phyloP scores from a whole-genome alignment of 1,140 invertebrate species.

The Neuroterus valhalla region DNA sequence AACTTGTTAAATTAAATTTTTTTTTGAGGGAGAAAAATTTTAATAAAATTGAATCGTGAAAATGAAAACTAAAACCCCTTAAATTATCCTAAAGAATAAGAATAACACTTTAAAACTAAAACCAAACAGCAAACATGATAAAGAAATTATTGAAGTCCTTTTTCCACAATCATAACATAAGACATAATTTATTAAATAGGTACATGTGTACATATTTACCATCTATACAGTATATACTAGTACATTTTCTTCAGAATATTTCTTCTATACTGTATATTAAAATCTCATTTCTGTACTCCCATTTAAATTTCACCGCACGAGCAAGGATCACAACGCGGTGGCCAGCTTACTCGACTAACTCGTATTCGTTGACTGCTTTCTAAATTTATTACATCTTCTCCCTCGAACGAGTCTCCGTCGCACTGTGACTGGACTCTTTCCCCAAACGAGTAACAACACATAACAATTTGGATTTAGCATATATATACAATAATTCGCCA shows the following conservation, averaged over 20 bases:
- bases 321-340: background rate
- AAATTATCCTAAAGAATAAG: no score
- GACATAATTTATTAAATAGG: conserved; percentile 65
- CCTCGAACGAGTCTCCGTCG: background rate
- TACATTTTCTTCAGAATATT: conserved; percentile 33
- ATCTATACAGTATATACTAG: conserved; percentile 49
- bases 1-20: no score
- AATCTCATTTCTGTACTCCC: conserved; percentile 42
- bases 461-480: conserved; percentile 11
- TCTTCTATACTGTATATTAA: conserved; percentile 35
- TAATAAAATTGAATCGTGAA: no score
- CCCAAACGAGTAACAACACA: background rate
- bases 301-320: conserved; percentile 51
- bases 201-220: conserved; percentile 55
- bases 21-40: no score
- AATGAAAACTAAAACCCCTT: no score
- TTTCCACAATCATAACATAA: conserved; percentile 25
- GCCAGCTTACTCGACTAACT: background rate
- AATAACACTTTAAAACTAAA: no score
- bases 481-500: conserved; percentile 4
- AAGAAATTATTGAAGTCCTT: background rate
- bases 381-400: background rate
- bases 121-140: no score
- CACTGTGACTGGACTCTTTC: background rate
- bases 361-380: background rate